A percentile compares a stretch with the other conserved stretches of the same genome.
phyloP scores from a whole-genome alignment of 2,888 invertebrate genomes.

The Subacronicta megacephala region DNA sequence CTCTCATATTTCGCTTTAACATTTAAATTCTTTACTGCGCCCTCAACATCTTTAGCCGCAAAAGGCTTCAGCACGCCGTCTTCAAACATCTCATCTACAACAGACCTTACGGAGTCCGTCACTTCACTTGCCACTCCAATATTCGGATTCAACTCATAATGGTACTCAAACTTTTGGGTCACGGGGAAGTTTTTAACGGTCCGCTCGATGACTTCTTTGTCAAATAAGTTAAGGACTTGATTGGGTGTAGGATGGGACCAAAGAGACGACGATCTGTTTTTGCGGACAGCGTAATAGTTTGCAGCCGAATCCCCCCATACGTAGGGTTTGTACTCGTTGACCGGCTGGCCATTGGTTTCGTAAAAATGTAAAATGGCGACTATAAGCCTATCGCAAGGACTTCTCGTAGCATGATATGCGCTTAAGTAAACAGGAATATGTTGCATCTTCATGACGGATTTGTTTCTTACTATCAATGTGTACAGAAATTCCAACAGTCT shows the following conservation, averaged over 20 bases:
- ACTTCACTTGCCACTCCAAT: slow-evolving; percentile 51
- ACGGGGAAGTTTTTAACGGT: slow-evolving; percentile 93
- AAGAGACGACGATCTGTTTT: slow-evolving; percentile 86
- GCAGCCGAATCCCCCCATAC: slow-evolving; percentile 96
- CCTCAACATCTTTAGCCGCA: slow-evolving; percentile 65
- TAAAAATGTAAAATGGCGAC: slow-evolving; percentile 92
- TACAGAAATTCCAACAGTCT: slow-evolving; percentile 91
- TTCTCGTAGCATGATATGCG: slow-evolving; percentile 93
- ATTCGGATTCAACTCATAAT: slow-evolving; percentile 71
- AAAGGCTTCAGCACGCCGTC: slow-evolving; percentile 63
- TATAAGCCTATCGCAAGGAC: slow-evolving; percentile 92
- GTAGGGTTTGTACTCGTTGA: slow-evolving; percentile 93
- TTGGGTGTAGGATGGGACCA: slow-evolving; percentile 93
- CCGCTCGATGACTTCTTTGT: slow-evolving; percentile 90
- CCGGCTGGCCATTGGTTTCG: slow-evolving; percentile 91
- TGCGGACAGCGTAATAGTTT: slow-evolving; percentile 92
- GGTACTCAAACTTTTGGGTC: slow-evolving; percentile 87
- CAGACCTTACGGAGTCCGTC: slow-evolving; percentile 54
- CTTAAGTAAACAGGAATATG: slow-evolving; percentile 94
- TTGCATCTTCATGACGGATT: slow-evolving; percentile 90
- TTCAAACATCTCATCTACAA: slow-evolving; percentile 64
- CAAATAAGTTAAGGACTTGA: slow-evolving; percentile 93
- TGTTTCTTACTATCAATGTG: slow-evolving; percentile 90
- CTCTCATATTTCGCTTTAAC: slow-evolving; percentile 65
- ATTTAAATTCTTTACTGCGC: slow-evolving; percentile 61